Evolutionary conservation across 2,888 invertebrate species (phyloP).

Genomic region (Parnassius apollo): DNA sequence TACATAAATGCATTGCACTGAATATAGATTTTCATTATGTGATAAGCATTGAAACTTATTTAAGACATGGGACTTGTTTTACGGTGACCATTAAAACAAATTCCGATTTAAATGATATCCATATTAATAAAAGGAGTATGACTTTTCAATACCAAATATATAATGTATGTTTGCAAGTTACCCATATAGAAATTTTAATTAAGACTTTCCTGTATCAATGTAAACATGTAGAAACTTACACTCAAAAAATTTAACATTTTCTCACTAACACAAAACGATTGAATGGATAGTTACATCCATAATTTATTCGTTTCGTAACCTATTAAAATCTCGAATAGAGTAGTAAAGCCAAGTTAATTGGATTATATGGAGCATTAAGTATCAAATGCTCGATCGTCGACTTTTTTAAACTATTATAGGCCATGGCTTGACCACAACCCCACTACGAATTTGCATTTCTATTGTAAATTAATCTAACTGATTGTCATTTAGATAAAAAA

Average conservation of each 20-base stretch:
- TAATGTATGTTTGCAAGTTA: constrained; percentile 54
- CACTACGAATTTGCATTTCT: no score
- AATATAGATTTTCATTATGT: constrained; percentile 34
- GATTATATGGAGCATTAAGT: constrained; percentile 47
- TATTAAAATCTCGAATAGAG: constrained; percentile 48
- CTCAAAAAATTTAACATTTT: constrained; percentile 56
- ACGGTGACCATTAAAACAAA: constrained; percentile 29
- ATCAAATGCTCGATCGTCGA: constrained; percentile 64
- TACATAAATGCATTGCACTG: constrained; percentile 28
- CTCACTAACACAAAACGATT: constrained; percentile 55
- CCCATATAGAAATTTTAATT: constrained; percentile 65
- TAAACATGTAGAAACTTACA: constrained; percentile 55
- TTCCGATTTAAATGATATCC: constrained; percentile 19
- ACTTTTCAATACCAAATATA: constrained; percentile 24
- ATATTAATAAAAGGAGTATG: constrained; percentile 3
- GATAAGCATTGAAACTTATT: constrained; percentile 33
- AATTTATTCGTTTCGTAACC: constrained; percentile 61
- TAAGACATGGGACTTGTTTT: constrained; percentile 25
- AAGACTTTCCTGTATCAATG: constrained; percentile 58
- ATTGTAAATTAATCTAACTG: constrained; percentile 62
- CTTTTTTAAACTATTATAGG: constrained; percentile 42
- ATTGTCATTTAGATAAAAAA: constrained; percentile 60
- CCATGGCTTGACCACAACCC: no score
- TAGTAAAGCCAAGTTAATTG: constrained; percentile 60
- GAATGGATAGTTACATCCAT: constrained; percentile 53